Conservation (phyloP, 2,888 invertebrate species). For the Alloplasta piceator region DNA sequence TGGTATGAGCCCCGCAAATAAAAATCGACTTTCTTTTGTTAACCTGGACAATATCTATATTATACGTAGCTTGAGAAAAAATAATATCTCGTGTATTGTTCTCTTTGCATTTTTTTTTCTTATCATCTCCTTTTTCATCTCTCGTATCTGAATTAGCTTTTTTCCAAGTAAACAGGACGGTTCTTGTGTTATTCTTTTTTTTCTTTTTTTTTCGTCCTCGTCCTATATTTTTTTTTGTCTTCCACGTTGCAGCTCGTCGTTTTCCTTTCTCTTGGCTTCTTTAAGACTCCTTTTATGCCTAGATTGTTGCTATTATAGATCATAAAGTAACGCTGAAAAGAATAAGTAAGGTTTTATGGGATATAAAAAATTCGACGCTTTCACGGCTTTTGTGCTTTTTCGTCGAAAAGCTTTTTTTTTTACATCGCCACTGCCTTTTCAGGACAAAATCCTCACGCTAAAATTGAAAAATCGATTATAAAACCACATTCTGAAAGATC, state of each 20-base stretch:
- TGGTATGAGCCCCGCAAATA: constrained; percentile 78
- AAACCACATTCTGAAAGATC: too few relatives aligned
- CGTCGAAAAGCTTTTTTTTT: constrained; percentile 23
- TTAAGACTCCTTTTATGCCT: constrained; percentile 33
- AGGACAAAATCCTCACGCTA: not conserved
- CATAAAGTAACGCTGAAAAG: constrained; percentile 26
- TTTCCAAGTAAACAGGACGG: constrained; percentile 26
- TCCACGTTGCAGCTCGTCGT: constrained; percentile 12
- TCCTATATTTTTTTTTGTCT: not conserved
- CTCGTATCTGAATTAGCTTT: constrained; percentile 24
- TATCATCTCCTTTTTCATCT: constrained; percentile 33
- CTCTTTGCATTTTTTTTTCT: constrained; percentile 24
- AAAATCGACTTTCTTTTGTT: constrained; percentile 43
- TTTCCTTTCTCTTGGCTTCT: constrained; percentile 22
- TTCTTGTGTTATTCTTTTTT: constrained; percentile 33
- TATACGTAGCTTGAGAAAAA: not conserved
- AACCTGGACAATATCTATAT: constrained; percentile 28
- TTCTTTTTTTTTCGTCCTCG: constrained; percentile 8
- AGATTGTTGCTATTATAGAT: constrained; percentile 26
- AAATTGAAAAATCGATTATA: too few relatives aligned
- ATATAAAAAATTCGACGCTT: constrained; percentile 15
- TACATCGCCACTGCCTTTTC: not conserved
- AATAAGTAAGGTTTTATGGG: constrained; percentile 1
- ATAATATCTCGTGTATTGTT: constrained; percentile 18
- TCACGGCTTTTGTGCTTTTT: constrained; percentile 24